Base-by-base conservation (phyloP, 2,113 vertebrate species). In the Rhipidura dahli region DNA sequence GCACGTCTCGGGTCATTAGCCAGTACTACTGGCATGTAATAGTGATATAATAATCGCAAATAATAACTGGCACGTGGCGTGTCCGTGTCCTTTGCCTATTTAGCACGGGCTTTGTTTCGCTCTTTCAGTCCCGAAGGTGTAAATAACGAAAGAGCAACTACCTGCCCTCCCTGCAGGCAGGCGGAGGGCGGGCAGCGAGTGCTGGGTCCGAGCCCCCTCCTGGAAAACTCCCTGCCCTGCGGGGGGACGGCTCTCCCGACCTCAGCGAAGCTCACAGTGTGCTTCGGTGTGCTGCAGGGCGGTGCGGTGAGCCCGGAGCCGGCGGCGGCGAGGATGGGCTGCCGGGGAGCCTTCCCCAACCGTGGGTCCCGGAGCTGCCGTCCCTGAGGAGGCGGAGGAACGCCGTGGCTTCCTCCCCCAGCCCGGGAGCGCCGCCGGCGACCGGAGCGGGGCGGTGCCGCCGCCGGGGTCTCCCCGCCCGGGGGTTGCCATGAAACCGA, bases 241-340 rank as follows among this genome's bases (percentile, higher is more conserved):
- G 39, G 13, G 5, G 5, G 20, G 8, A 5, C 31, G 33, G 45
- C 21, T 8, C 11, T 16, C 35, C 42, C 1, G 39, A 2, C 60
- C 28, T 0, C 0, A 1, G 5, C 51, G 3, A 8, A 2, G 1
- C 56, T 14, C 4, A 1, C 49, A 2, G 12, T 7, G 14, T 31
- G 13, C n/a, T 1, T 3, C 6, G 33, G 65, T 54, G 11, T 15
- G 26, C 50, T 9, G 77, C 64, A 2, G 44, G 16, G 70, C 50
- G 60, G 5, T 0, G 53, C 0, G 40, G 26, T 1, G 70, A 31
- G 1, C 80, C 9, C 33, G 35, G 54, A 9, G 61, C 82, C 6
- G n/a, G 6, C 18, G 40, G 10, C 23, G 40, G 22, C 4, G 51
- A 11, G 6, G 4, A 17, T 2, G 33, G 39, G 69, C 63, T 11